Percentiles rank a stretch among this genome's conserved stretches.
These are phyloP conservation scores for Atta texana DNA, from an alignment of 1,140 invertebrate species.

Conservation along the genomic window DNA sequence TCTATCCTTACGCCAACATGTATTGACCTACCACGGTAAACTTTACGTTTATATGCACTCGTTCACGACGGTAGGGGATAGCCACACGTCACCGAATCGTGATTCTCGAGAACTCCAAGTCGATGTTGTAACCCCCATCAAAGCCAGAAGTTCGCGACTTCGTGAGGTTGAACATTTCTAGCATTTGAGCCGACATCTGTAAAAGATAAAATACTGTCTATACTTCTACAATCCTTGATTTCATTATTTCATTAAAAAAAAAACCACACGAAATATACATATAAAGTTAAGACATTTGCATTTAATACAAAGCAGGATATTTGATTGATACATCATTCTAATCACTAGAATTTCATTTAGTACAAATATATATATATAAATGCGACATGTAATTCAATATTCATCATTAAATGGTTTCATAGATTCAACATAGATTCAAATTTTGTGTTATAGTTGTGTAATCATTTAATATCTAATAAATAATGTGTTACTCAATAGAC, in stretches of 20 bases:
- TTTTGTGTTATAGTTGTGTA: neutral
- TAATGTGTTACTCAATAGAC: neutral
- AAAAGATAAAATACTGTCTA: conserved; percentile 70
- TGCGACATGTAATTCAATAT: no score
- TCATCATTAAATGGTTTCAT: neutral
- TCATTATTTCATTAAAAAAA: no score
- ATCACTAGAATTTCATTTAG: no score
- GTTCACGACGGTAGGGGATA: conserved; percentile 64
- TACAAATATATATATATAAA: no score
- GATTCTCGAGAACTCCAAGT: conserved; percentile 69
- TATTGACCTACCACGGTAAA: conserved; percentile 57
- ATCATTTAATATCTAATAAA: neutral
- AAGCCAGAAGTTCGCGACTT: conserved; percentile 69
- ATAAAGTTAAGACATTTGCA: no score
- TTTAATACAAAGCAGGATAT: no score
- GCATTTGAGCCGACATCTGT: conserved; percentile 59
- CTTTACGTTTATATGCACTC: conserved; percentile 75
- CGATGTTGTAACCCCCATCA: conserved; percentile 73
- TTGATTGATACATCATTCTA: no score
- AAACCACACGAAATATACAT: no score
- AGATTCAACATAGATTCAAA: neutral
- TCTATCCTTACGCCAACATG: conserved; percentile 27
- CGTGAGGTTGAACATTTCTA: conserved; percentile 67
- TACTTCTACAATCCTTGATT: neutral
- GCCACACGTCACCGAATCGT: conserved; percentile 76